Base-by-base conservation (phyloP, 1,140 invertebrate species). In the Listronotus bonariensis region DNA sequence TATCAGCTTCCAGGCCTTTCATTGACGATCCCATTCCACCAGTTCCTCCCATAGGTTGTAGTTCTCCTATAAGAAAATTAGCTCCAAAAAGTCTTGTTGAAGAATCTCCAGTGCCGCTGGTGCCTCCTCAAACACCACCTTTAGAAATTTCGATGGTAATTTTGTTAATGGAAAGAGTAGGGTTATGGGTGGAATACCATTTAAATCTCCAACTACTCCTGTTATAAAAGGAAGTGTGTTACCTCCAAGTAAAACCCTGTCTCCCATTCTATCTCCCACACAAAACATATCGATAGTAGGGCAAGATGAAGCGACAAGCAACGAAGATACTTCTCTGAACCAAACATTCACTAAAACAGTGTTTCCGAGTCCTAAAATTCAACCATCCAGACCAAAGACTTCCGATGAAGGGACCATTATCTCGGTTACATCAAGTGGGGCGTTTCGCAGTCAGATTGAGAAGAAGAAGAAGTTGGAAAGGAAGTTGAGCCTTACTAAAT, bases 401-500 rank as follows among this genome's bases (percentile, higher is more conserved):
- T 72, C 65, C 0, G 85, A 86, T 68, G 70, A 72, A 26, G 75
- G 77, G 7, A 68, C 70, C 18, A 65, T 78, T 1, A 78, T 76
- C 36, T 78, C 77, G 6, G 74, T 78, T 5, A 78, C 77, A 6
- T 77, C 77, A 8, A 78, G 77, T 59, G 77, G 77, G 14, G 75
- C 70, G 12, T 78, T 78, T 51, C 68, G 76, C 15, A 67, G 65
- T 8, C 71, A 71, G 65, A 68, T 72, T 68, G 65, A 80, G 74
- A 66, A 69, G 72, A 57, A 72, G 41, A 68, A 57, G 46, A 57
- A 17, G 20, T 45, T 46, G 9, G 70, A 74, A 43, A 62, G 82
- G 5, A 79, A 80, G 56, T 81, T 82, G 56, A 87, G 86, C 62
- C 70, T 88, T 66, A 85, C 85, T 2, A 87, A 87, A 72, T 77